Percentiles rank a stretch among this genome's conserved stretches.
Conservation (phyloP, 2,888 invertebrate species). For the Incurvaria masculella region DNA sequence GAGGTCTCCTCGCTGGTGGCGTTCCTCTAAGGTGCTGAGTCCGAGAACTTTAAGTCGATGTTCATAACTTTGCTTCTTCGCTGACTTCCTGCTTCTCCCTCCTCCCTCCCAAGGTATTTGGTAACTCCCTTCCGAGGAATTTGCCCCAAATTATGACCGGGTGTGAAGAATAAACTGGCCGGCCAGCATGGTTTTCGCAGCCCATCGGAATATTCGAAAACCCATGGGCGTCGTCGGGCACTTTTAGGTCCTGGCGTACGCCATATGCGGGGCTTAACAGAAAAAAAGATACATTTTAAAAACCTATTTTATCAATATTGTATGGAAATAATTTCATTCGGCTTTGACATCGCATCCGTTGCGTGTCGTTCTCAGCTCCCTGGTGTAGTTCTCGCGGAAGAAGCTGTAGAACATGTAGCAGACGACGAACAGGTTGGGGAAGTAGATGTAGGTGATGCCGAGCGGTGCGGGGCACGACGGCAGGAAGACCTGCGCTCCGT, state of each 20-base stretch:
- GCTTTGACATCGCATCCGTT: slow-evolving; percentile 16
- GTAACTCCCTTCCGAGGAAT: too few relatives aligned
- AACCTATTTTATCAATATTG: background rate
- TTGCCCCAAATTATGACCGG: background rate
- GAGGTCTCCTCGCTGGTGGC: too few relatives aligned
- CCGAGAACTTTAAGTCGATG: too few relatives aligned
- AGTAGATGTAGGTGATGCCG: slow-evolving; percentile 50
- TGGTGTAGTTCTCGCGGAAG: slow-evolving; percentile 56
- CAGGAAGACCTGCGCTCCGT: slow-evolving; percentile 49
- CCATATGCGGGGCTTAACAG: too few relatives aligned
- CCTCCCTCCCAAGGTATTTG: too few relatives aligned
- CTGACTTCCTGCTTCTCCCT: too few relatives aligned
- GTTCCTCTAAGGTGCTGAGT: too few relatives aligned
- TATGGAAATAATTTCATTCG: background rate
- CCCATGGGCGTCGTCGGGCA: too few relatives aligned
- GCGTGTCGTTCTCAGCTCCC: slow-evolving; percentile 12
- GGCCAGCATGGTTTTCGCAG: too few relatives aligned
- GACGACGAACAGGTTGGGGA: slow-evolving; percentile 60
- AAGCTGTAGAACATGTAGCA: slow-evolving; percentile 72
- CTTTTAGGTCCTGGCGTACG: too few relatives aligned
- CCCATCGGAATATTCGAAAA: too few relatives aligned
- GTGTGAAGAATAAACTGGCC: background rate
- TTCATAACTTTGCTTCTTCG: too few relatives aligned
- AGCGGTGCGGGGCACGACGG: slow-evolving; percentile 57
- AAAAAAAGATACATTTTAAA: background rate